Percentiles rank a stretch among this genome's conserved stretches.
Evolutionary conservation across 2,888 invertebrate genomes (phyloP).

Genomic region (Tachina grossa): DNA sequence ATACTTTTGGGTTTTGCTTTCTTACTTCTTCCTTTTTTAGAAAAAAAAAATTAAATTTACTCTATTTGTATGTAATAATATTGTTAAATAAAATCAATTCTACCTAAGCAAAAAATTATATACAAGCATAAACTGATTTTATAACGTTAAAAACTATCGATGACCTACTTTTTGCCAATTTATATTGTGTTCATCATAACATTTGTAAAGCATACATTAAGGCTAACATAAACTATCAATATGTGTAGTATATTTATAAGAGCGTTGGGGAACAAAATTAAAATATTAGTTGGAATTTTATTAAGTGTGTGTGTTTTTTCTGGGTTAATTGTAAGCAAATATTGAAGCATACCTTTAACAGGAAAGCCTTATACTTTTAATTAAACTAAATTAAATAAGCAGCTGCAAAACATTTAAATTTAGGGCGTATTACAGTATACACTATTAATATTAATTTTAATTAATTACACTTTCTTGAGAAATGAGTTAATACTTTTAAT

Average conservation of each 20-base stretch:
- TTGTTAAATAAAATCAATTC: slow-evolving; percentile 36
- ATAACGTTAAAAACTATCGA: slow-evolving; percentile 10
- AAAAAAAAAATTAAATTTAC: not conserved
- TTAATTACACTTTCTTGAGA: not conserved
- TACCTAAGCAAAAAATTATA: not conserved
- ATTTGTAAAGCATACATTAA: slow-evolving; percentile 32
- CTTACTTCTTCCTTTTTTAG: not conserved
- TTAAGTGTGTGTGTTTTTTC: not conserved
- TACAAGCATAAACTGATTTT: not conserved
- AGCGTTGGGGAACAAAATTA: slow-evolving; percentile 4
- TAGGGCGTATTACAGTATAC: not conserved
- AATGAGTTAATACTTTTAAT: not conserved
- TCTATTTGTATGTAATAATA: not conserved
- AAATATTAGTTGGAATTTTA: slow-evolving; percentile 28
- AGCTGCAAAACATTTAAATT: not conserved
- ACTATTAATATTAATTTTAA: not conserved
- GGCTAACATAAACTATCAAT: not conserved
- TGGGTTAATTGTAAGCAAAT: not conserved
- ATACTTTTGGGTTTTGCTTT: not conserved
- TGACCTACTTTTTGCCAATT: slow-evolving; percentile 36
- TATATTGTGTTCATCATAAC: slow-evolving; percentile 1
- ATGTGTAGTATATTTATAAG: not conserved
- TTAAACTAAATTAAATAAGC: not conserved
- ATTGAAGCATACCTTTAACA: not conserved
- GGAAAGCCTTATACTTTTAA: too few species aligned